Evolutionary conservation across 2,888 invertebrate genomes (phyloP).

Genomic region (Hesperia comma): DNA sequence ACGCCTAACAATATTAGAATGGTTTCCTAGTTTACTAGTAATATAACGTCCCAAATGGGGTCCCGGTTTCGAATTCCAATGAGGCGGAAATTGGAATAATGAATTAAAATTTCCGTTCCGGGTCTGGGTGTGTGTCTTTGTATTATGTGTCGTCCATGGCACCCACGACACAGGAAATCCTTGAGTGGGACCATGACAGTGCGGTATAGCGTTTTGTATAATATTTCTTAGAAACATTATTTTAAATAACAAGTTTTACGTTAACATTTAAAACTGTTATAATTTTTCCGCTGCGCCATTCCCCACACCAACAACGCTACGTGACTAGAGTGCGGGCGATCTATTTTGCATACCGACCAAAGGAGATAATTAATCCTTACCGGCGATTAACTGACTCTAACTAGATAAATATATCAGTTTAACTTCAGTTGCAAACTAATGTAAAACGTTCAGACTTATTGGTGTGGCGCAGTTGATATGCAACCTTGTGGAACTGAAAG

Average conservation of each 20-base stretch:
- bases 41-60: too few species aligned
- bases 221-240: neutral
- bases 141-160: too few species aligned
- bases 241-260: neutral
- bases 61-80: too few species aligned
- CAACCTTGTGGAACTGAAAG: constrained; percentile 4
- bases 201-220: neutral
- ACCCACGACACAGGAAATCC: too few species aligned
- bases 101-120: too few species aligned
- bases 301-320: neutral
- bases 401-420: constrained; percentile 10
- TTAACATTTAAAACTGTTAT: neutral
- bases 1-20: too few species aligned
- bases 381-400: constrained; percentile 1
- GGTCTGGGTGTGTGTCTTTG: too few species aligned
- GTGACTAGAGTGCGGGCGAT: constrained; percentile 2
- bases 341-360: constrained; percentile 3
- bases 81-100: too few species aligned
- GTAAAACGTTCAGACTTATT: neutral
- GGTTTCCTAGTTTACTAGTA: too few species aligned
- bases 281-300: constrained; percentile 2
- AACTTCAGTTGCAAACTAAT: constrained; percentile 4
- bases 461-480: neutral
- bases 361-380: constrained; percentile 3
- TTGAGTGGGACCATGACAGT: too few species aligned